Evolutionary conservation across 2,113 vertebrate genomes (phyloP).

Genomic region (Copsychus sechellarum): DNA sequence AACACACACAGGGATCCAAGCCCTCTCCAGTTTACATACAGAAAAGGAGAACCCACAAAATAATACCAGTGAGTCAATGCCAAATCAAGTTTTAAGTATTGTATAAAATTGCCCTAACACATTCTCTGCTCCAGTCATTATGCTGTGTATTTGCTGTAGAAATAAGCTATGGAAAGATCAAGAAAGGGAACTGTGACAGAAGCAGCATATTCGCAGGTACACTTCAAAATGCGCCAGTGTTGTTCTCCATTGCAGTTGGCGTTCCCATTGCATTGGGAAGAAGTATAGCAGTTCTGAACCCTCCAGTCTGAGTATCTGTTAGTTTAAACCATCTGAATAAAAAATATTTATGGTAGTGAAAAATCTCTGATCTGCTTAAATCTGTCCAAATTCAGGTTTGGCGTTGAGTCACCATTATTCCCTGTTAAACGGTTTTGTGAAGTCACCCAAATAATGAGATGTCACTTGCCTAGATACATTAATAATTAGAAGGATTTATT

Average conservation of each 20-base stretch:
- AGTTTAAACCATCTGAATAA: neutral
- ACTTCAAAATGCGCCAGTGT: neutral
- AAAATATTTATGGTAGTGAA: neutral
- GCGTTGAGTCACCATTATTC: slow-evolving; percentile 44
- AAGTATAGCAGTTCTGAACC: neutral
- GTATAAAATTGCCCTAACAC: neutral
- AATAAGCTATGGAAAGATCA: neutral
- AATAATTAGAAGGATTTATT: slow-evolving; percentile 56
- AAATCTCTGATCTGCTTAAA: neutral
- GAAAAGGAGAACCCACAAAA: neutral
- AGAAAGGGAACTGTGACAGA: neutral
- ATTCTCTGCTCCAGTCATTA: neutral
- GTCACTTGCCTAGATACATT: slow-evolving; percentile 56
- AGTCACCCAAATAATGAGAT: slow-evolving; percentile 62
- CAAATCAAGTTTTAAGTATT: neutral
- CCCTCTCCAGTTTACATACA: neutral
- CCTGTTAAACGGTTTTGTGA: slow-evolving; percentile 64
- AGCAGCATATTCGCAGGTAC: accelerated
- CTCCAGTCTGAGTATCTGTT: neutral
- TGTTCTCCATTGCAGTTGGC: neutral
- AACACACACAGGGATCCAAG: neutral
- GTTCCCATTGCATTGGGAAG: neutral
- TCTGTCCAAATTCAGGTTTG: slow-evolving; percentile 4
- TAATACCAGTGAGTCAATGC: neutral
- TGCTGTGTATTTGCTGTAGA: neutral